Evolutionary conservation across 2,888 invertebrate genomes (phyloP).

Genomic region (Eupithecia inturbata): DNA sequence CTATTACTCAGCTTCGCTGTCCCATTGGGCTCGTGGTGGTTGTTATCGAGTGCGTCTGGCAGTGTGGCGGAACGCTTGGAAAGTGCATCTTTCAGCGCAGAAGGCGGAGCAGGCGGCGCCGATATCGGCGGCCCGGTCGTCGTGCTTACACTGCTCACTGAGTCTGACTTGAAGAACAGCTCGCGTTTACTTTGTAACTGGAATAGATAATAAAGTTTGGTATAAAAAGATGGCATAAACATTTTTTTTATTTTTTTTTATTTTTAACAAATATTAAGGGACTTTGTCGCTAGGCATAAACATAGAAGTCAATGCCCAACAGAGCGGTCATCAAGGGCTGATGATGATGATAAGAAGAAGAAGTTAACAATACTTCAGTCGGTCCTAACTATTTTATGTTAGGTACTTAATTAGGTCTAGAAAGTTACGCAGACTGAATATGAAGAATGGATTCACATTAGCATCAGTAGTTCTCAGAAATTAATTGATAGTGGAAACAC

Average conservation of each 20-base stretch:
- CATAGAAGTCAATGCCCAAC: too few species aligned
- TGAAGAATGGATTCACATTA: neutral
- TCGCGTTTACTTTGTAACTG: slow-evolving; percentile 94
- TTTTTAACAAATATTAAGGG: too few species aligned
- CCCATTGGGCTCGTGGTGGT: slow-evolving; percentile 81
- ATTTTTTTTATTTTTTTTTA: too few species aligned
- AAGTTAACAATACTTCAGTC: neutral
- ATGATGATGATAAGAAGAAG: neutral
- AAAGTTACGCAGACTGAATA: neutral
- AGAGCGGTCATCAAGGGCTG: neutral
- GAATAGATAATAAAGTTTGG: slow-evolving; percentile 54
- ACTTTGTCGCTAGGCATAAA: too few species aligned
- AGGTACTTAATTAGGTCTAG: too few species aligned
- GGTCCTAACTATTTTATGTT: too few species aligned
- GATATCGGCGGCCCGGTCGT: slow-evolving; percentile 68
- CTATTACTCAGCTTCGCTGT: slow-evolving; percentile 75
- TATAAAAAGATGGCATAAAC: neutral
- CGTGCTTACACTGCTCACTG: slow-evolving; percentile 80
- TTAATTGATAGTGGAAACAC: neutral
- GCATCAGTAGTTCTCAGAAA: neutral
- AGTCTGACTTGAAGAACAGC: slow-evolving; percentile 92
- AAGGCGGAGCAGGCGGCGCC: slow-evolving; percentile 80
- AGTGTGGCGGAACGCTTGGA: slow-evolving; percentile 76
- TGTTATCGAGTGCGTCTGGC: slow-evolving; percentile 75
- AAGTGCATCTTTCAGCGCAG: slow-evolving; percentile 80